phyloP scores from a whole-genome alignment of 2,888 invertebrate genomes.

The Stramonita haemastoma region DNA sequence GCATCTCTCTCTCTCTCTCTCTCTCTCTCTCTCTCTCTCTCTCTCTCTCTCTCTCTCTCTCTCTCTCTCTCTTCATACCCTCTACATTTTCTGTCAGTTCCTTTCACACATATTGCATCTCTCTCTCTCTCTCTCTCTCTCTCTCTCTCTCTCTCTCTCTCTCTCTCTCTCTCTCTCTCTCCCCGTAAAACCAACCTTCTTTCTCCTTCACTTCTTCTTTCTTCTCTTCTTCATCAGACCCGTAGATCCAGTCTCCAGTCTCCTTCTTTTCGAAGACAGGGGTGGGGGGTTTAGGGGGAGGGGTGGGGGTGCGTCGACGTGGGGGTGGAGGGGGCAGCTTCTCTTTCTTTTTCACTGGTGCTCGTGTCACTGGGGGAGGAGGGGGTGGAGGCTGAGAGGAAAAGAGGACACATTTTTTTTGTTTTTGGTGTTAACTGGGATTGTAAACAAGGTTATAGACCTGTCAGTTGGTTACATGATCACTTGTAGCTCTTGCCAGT shows the following conservation, averaged over 20 bases:
- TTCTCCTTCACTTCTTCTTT: slow-evolving; percentile 41
- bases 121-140: no score
- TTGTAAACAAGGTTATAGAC: no score
- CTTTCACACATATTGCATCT: no score
- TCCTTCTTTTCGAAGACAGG: slow-evolving; percentile 29
- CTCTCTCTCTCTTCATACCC: no score
- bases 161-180: no score
- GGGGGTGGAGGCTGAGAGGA: background rate
- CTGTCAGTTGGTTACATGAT: background rate
- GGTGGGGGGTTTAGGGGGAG: slow-evolving; percentile 30
- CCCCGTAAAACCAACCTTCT: background rate
- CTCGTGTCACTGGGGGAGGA: slow-evolving; percentile 11
- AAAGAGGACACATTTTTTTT: background rate
- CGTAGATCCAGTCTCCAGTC: slow-evolving; percentile 37
- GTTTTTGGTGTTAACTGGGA: no score
- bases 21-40: background rate
- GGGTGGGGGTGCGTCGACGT: slow-evolving; percentile 16
- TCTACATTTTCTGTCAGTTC: no score
- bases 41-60: background rate
- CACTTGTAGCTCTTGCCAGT: background rate
- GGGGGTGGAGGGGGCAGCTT: slow-evolving; percentile 18
- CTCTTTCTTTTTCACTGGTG: slow-evolving; percentile 28
- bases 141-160: no score
- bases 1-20: background rate
- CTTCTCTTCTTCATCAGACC: slow-evolving; percentile 32